Evolutionary conservation across 2,113 vertebrate species (phyloP).

Genomic region (Anhinga rufa): DNA sequence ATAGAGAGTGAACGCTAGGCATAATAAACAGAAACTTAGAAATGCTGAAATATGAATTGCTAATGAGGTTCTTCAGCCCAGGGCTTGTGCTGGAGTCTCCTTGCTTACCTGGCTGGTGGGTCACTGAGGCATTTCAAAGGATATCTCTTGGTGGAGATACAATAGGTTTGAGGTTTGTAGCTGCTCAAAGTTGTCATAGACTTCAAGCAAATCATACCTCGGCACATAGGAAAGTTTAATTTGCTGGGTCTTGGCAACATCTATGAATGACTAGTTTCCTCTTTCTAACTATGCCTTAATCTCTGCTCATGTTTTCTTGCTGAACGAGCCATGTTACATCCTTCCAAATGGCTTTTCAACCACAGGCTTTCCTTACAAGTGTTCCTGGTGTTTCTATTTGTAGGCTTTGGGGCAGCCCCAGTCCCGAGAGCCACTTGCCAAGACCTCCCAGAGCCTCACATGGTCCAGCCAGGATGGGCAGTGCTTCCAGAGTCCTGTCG

Average conservation of each 20-base stretch:
- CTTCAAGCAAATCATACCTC: neutral
- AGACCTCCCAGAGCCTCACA: fast-evolving
- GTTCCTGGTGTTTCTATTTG: neutral
- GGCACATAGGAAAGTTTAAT: neutral
- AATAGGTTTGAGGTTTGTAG: neutral
- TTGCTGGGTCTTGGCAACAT: neutral
- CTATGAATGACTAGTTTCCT: neutral
- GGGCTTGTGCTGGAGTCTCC: neutral
- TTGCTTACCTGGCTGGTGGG: neutral
- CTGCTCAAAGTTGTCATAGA: neutral
- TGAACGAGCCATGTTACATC: neutral
- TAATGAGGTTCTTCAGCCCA: neutral
- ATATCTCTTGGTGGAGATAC: neutral
- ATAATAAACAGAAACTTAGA: slow-evolving; percentile 24
- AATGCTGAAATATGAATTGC: slow-evolving; percentile 31
- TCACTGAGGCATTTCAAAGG: neutral
- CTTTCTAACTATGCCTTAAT: neutral
- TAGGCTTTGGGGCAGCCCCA: neutral
- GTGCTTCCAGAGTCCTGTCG: neutral
- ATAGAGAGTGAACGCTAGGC: neutral
- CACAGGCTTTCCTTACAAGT: fast-evolving
- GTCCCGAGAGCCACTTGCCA: neutral
- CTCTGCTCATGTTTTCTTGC: neutral
- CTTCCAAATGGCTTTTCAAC: neutral
- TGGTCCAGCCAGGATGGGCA: neutral